phyloP scores from a whole-genome alignment of 2,113 vertebrate genomes.

The Perca fluviatilis region DNA sequence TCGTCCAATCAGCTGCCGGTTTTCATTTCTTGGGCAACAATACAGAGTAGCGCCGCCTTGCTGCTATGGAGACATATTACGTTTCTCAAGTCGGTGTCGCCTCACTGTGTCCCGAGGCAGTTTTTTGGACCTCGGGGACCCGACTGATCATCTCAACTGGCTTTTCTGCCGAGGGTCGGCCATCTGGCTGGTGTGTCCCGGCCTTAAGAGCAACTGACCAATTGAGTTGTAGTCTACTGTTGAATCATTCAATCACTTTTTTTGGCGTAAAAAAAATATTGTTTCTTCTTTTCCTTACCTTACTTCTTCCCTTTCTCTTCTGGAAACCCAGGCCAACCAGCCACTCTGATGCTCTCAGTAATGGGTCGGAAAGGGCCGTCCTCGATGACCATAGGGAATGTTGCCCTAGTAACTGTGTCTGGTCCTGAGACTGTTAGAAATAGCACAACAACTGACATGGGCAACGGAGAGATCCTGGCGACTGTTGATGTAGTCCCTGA shows the following conservation, averaged over 20 bases:
- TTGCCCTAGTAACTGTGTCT: conserved; percentile 70
- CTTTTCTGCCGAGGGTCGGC: too few relatives aligned
- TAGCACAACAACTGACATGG: conserved; percentile 64
- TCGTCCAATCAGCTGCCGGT: too few relatives aligned
- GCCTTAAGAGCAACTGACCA: too few relatives aligned
- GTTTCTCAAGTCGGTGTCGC: too few relatives aligned
- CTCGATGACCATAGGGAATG: conserved; percentile 59
- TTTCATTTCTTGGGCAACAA: too few relatives aligned
- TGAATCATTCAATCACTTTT: neutral
- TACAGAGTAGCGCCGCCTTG: too few relatives aligned
- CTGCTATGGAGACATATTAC: too few relatives aligned
- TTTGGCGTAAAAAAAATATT: neutral
- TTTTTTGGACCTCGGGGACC: too few relatives aligned
- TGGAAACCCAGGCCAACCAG: conserved; percentile 64
- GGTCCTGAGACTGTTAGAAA: conserved; percentile 31
- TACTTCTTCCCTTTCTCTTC: neutral
- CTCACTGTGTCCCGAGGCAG: too few relatives aligned
- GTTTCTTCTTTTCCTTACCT: neutral
- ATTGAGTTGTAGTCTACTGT: neutral
- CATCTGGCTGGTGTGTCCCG: too few relatives aligned
- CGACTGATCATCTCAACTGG: too few relatives aligned
- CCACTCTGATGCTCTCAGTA: conserved; percentile 75
- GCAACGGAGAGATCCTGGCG: conserved; percentile 75
- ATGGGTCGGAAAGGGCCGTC: conserved; percentile 79
- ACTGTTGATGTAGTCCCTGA: conserved; percentile 66